Evolutionary conservation across 2,797 vertebrate genomes (phyloP).

Genomic region (Zenarchopterus dispar): DNA sequence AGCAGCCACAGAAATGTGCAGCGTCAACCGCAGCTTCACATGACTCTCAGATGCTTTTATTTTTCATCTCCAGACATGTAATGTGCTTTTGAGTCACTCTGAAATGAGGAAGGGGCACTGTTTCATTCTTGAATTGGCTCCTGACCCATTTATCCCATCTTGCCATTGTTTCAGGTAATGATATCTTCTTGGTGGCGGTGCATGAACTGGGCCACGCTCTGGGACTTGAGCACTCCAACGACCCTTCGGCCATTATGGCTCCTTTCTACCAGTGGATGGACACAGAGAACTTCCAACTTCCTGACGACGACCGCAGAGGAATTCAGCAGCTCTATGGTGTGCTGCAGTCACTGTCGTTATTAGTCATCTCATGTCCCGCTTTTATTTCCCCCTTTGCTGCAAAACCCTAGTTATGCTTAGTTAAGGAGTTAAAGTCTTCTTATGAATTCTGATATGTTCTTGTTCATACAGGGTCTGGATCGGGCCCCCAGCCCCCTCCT

Average conservation of each 20-base stretch:
- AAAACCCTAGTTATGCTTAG: no score
- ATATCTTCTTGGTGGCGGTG: slow-evolving; percentile 91
- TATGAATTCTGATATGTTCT: neutral
- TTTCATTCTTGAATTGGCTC: neutral
- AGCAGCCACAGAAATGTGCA: slow-evolving; percentile 15
- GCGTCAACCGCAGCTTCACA: slow-evolving; percentile 33
- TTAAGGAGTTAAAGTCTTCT: neutral
- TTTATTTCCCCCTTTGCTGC: neutral
- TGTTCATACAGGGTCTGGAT: slow-evolving; percentile 68
- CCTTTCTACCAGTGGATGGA: slow-evolving; percentile 98
- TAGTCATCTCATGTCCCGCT: neutral
- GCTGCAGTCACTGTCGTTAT: slow-evolving; percentile 2
- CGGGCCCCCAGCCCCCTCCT: slow-evolving; percentile 67
- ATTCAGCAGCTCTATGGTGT: slow-evolving; percentile 92
- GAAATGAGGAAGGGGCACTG: slow-evolving; percentile 26
- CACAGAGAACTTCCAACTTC: slow-evolving; percentile 88
- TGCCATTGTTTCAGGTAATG: slow-evolving; percentile 83
- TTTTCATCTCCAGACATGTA: slow-evolving; percentile 13
- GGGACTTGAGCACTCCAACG: slow-evolving; percentile 91
- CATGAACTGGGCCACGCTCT: slow-evolving; percentile 93
- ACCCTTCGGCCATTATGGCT: slow-evolving; percentile 93
- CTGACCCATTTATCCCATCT: slow-evolving; percentile 2
- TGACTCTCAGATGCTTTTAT: slow-evolving; percentile 29
- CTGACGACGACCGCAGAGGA: slow-evolving; percentile 90
- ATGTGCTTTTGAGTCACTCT: slow-evolving; percentile 31